A percentile compares a stretch with the other conserved stretches of the same genome.
These are phyloP conservation scores for Physocephala rufipes DNA, from an alignment of 2,888 invertebrate species.

Conservation along the genomic window DNA sequence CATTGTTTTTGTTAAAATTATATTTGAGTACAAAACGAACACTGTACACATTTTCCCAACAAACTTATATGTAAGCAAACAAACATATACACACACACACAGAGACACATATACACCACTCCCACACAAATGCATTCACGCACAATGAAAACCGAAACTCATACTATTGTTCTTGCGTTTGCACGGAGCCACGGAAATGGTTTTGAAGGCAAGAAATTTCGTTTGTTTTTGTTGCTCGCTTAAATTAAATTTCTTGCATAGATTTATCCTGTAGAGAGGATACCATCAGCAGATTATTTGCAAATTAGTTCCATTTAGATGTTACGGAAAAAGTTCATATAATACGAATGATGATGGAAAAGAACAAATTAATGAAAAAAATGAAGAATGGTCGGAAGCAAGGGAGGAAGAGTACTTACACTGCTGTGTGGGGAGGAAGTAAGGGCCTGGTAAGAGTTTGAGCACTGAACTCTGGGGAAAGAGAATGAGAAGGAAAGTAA, in stretches of 20 bases:
- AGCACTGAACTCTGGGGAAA: not conserved
- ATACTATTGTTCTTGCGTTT: not conserved
- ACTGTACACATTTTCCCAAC: not conserved
- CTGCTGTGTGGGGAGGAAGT: too few species aligned
- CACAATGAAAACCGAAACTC: not conserved
- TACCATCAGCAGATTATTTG: constrained; percentile 43
- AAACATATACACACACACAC: not conserved
- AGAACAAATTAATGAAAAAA: not conserved
- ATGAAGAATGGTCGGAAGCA: not conserved
- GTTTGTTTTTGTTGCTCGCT: not conserved
- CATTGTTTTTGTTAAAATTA: not conserved
- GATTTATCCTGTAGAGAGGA: not conserved
- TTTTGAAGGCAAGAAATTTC: not conserved
- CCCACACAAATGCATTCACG: not conserved
- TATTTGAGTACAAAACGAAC: not conserved
- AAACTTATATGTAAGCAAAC: not conserved
- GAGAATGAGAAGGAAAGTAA: too few species aligned
- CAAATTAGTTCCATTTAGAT: constrained; percentile 26
- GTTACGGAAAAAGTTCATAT: not conserved
- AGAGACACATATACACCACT: not conserved
- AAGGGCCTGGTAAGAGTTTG: not conserved
- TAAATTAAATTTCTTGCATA: constrained; percentile 14
- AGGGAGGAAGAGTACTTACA: not conserved
- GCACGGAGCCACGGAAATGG: not conserved
- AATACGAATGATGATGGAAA: not conserved